Percentiles rank a stretch among this genome's conserved stretches.
Evolutionary conservation across 1,140 invertebrate species (phyloP).

Genomic region (Drosophila pallidifrons): DNA sequence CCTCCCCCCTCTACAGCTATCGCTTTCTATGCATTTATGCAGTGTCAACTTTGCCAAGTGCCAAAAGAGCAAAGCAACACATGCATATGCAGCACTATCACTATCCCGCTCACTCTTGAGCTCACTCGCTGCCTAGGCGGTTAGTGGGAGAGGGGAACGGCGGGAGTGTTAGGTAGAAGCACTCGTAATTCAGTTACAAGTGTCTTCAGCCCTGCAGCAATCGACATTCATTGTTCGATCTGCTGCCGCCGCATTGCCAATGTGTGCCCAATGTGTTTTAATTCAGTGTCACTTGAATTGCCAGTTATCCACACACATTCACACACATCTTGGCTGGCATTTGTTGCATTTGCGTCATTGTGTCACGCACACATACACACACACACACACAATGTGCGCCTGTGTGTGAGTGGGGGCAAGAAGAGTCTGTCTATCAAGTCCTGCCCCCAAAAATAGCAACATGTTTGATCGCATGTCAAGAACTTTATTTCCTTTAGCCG

Average conservation of each 20-base stretch:
- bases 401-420: neutral
- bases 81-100: slow-evolving; percentile 43
- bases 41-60: slow-evolving; percentile 41
- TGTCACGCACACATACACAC: neutral
- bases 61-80: slow-evolving; percentile 37
- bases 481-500: neutral
- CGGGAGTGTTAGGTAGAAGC: neutral
- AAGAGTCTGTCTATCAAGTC: neutral
- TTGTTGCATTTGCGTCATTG: slow-evolving; percentile 39
- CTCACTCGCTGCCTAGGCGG: neutral
- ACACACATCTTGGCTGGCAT: slow-evolving; percentile 9
- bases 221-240: slow-evolving; percentile 42
- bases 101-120: slow-evolving; percentile 11
- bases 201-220: slow-evolving; percentile 30
- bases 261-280: slow-evolving; percentile 24
- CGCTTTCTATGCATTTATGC: slow-evolving; percentile 19
- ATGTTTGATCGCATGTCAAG: slow-evolving; percentile 1
- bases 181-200: slow-evolving; percentile 18
- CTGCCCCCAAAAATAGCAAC: slow-evolving; percentile 11
- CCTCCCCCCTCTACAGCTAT: neutral
- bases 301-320: slow-evolving; percentile 10
- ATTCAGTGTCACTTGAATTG: slow-evolving; percentile 24
- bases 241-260: slow-evolving; percentile 28
- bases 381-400: no score
- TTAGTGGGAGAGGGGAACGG: neutral